Base-by-base conservation (phyloP, 2,797 vertebrate genomes). In the Pangasius macronema region DNA sequence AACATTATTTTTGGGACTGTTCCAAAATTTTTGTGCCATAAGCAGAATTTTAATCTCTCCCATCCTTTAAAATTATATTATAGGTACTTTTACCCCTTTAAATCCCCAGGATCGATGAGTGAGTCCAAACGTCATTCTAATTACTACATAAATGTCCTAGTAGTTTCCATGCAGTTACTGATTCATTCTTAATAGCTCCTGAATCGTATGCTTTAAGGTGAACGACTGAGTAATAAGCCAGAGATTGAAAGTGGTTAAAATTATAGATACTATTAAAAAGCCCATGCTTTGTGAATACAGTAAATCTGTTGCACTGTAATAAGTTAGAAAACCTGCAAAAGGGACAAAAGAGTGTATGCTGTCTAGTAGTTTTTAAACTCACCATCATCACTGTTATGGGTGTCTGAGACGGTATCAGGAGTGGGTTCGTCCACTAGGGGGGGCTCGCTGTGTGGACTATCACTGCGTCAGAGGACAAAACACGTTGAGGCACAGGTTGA, bases 301-400 rank as follows among this genome's bases (percentile, higher is more conserved):
- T 39, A 70, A 20, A 24, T 46, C 1, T 27, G 16, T 27, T n/a
- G 24, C 5, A 1, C 22, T 77, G n/a, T 33, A 5, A 33, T 55
- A 10, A 18, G 75, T 53, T 33, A 53, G 5, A 30, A 70, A 22
- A 36, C 33, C 5, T 36, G 16, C 14, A 68, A 68, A 24, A 24
- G 39, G 72, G 24, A 75, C 49, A 9, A n/a, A 82, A 33, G 42
- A 49, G n/a, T 67, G 13, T 82, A n/a, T 67, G 46, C 14, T 14
- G 46, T 68, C n/a, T 30, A 18, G 11, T 10, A 42, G 24, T 18
- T 18, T n/a, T 75, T 42, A 11, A 46, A 88, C 95, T 0, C 94
- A 99, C 99, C 98, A 8, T 99, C 98, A 46, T 99, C 98, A 0
- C 98, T 98, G 87, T 96, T 98, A 91, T 96, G 97, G 92, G 95